phyloP scores from a whole-genome alignment of 2,797 vertebrate genomes.

The Sebastes taczanowskii region DNA sequence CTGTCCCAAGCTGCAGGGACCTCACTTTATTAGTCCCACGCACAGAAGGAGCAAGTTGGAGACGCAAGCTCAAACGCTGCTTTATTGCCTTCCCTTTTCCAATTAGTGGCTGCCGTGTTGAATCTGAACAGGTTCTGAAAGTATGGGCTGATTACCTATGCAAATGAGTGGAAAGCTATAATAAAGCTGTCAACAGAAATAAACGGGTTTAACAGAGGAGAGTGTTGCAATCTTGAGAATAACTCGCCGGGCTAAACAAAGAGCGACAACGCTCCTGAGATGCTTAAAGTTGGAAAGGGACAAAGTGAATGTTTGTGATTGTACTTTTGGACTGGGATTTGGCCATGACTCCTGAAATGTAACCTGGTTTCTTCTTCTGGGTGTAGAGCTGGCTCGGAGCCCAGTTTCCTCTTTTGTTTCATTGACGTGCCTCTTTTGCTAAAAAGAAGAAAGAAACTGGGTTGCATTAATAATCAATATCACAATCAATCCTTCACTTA shows the following conservation, averaged over 20 bases:
- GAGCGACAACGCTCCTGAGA: constrained; percentile 10
- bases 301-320: constrained; percentile 6
- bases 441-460: not conserved
- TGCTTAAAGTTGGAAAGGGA: constrained; percentile 12
- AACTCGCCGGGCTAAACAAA: constrained; percentile 42
- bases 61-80: constrained; percentile 38
- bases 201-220: constrained; percentile 43
- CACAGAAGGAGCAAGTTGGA: constrained; percentile 38
- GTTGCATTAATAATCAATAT: not conserved
- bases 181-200: constrained; percentile 72
- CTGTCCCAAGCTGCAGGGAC: constrained; percentile 46
- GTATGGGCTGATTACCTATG: constrained; percentile 69
- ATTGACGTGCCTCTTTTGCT: not conserved
- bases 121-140: constrained; percentile 63
- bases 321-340: not conserved
- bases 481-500: not conserved
- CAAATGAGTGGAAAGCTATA: constrained; percentile 66
- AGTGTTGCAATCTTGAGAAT: constrained; percentile 6
- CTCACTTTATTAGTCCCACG: constrained; percentile 50
- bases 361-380: not conserved
- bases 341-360: not conserved
- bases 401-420: not conserved
- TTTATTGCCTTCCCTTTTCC: constrained; percentile 62
- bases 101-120: constrained; percentile 72
- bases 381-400: not conserved